Evolutionary conservation across 2,888 invertebrate genomes (phyloP).

Genomic region (Drosophila yooni): DNA sequence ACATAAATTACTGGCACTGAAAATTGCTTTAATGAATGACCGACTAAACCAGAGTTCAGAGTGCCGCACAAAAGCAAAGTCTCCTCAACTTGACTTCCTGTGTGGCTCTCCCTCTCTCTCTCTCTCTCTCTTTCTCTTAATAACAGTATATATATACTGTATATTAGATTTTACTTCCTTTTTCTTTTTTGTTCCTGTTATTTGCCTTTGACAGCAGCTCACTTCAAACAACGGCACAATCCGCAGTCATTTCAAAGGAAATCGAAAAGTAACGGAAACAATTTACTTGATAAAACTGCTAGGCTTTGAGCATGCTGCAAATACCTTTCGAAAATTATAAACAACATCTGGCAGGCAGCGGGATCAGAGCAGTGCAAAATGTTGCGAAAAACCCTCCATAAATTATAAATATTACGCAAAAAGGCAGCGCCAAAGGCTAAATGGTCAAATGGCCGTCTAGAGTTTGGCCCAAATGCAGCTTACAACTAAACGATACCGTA

Average conservation of each 20-base stretch:
- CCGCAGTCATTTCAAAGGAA: conserved; percentile 56
- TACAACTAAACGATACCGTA: conserved; percentile 46
- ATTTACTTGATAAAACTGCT: conserved; percentile 69
- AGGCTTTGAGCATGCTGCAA: conserved; percentile 36
- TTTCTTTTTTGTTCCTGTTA: conserved; percentile 11
- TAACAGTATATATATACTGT: neutral
- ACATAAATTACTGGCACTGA: conserved; percentile 60
- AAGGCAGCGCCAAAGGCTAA: conserved; percentile 46
- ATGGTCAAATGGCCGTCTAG: conserved; percentile 33
- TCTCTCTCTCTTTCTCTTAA: neutral
- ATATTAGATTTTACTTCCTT: neutral
- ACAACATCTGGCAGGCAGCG: conserved; percentile 21
- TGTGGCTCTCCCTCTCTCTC: neutral
- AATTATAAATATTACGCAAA: conserved; percentile 70
- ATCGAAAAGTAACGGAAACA: conserved; percentile 70
- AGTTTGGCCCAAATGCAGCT: conserved; percentile 37
- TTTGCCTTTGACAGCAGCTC: conserved; percentile 36
- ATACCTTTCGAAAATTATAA: conserved; percentile 67
- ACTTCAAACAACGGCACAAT: conserved; percentile 50
- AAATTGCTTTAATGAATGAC: conserved; percentile 60
- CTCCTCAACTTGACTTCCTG: conserved; percentile 46
- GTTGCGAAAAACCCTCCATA: conserved; percentile 55
- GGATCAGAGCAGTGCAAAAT: conserved; percentile 19
- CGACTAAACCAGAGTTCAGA: neutral
- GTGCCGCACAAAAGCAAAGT: conserved; percentile 24